These are phyloP conservation scores for Seriola quinqueradiata DNA, from an alignment of 2,113 vertebrate species.

Conservation along the genomic window DNA sequence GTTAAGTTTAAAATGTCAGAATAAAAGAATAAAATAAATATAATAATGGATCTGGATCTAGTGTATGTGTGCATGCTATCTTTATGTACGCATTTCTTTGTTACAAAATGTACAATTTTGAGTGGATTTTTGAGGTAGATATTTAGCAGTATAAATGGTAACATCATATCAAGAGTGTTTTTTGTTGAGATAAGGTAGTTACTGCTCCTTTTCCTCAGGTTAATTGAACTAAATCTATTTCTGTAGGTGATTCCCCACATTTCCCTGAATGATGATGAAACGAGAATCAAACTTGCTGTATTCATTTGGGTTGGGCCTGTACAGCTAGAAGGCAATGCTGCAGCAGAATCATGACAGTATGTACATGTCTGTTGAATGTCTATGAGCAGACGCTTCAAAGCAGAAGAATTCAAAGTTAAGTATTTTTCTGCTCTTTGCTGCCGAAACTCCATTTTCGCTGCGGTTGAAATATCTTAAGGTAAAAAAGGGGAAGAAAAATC, in stretches of 20 bases:
- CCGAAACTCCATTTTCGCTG: not conserved
- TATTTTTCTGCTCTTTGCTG: not conserved
- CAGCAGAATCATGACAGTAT: not conserved
- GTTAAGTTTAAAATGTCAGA: constrained; percentile 24
- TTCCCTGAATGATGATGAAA: not conserved
- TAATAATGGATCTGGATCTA: not conserved
- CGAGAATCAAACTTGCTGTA: no score
- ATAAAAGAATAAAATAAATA: not conserved
- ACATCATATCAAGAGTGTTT: not conserved
- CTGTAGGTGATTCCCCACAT: not conserved
- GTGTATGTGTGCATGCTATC: not conserved
- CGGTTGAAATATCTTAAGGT: not conserved
- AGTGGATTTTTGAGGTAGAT: not conserved
- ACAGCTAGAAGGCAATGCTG: no score
- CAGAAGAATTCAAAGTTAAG: not conserved
- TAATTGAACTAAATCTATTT: not conserved
- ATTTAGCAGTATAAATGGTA: not conserved
- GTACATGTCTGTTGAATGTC: not conserved
- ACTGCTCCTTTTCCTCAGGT: not conserved
- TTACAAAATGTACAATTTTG: no score
- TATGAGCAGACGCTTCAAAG: not conserved
- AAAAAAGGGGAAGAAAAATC: not conserved
- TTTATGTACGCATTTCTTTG: not conserved
- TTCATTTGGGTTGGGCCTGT: no score
- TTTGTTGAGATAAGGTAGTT: not conserved